phyloP scores from a whole-genome alignment of 2,113 vertebrate species.

The Forbesichthys papilliferus region DNA sequence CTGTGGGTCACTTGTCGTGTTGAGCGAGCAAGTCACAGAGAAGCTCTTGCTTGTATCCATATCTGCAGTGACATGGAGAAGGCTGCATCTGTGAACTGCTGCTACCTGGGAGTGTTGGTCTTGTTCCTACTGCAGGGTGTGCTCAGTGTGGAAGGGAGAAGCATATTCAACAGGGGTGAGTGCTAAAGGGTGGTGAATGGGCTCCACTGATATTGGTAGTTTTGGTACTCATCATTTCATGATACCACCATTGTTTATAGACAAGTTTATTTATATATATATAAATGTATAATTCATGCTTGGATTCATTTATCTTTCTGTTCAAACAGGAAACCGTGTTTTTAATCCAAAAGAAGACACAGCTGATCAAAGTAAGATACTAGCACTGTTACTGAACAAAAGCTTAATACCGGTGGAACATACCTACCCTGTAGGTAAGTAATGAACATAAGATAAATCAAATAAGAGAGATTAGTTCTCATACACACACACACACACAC shows the following conservation, averaged over 20 bases:
- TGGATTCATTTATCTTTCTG: slow-evolving; percentile 17
- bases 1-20: slow-evolving; percentile 36
- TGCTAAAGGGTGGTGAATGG: background rate
- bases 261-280: no score
- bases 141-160: slow-evolving; percentile 60
- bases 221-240: background rate
- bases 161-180: slow-evolving; percentile 65
- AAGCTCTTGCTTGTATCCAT: slow-evolving; percentile 19
- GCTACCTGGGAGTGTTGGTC: slow-evolving; percentile 58
- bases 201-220: background rate
- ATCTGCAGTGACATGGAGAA: slow-evolving; percentile 63
- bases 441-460: background rate
- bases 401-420: slow-evolving; percentile 59
- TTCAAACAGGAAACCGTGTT: slow-evolving; percentile 58
- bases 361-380: slow-evolving; percentile 65
- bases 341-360: slow-evolving; percentile 57
- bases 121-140: slow-evolving; percentile 65
- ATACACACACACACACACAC: no score
- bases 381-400: slow-evolving; percentile 69
- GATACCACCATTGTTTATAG: background rate
- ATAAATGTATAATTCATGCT: background rate
- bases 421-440: slow-evolving; percentile 64
- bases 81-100: slow-evolving; percentile 47
- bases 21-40: slow-evolving; percentile 23
- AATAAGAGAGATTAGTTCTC: background rate